These are phyloP conservation scores for Gerris buenoi DNA, from an alignment of 1,140 invertebrate genomes.

Conservation along the genomic window DNA sequence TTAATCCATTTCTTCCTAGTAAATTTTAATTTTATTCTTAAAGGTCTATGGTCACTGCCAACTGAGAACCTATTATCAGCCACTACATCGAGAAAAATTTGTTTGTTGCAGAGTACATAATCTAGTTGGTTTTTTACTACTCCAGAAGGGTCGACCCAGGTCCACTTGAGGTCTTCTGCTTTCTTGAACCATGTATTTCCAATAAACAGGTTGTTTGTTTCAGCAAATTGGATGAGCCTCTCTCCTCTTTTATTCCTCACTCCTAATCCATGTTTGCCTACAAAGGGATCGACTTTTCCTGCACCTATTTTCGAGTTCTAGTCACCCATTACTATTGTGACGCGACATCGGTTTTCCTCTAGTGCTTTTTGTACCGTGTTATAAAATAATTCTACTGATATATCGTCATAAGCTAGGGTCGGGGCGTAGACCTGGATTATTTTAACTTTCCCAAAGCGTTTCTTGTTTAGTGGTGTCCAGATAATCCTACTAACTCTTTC, in stretches of 20 bases:
- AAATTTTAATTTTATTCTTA: not conserved
- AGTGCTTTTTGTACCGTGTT: not conserved
- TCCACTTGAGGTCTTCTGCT: not conserved
- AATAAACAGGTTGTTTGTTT: not conserved
- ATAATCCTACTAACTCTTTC: not conserved
- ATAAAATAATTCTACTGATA: not conserved
- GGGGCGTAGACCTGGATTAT: not conserved
- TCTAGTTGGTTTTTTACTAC: not conserved
- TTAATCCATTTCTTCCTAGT: not conserved
- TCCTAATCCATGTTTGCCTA: not conserved
- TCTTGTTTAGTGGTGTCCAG: not conserved
- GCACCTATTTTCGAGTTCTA: not conserved
- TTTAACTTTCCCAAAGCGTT: not conserved
- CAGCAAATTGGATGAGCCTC: not conserved
- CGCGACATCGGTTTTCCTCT: not conserved
- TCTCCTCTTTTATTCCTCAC: not conserved
- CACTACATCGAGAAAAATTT: not conserved
- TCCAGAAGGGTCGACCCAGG: not conserved
- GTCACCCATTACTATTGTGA: not conserved
- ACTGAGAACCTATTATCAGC: not conserved
- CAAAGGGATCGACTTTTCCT: not conserved
- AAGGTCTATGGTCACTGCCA: not conserved
- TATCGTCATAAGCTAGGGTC: not conserved
- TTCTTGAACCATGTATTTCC: not conserved
- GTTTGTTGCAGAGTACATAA: not conserved